phyloP scores from a whole-genome alignment of 2,113 vertebrate genomes.

The Lepisosteus oculatus region DNA sequence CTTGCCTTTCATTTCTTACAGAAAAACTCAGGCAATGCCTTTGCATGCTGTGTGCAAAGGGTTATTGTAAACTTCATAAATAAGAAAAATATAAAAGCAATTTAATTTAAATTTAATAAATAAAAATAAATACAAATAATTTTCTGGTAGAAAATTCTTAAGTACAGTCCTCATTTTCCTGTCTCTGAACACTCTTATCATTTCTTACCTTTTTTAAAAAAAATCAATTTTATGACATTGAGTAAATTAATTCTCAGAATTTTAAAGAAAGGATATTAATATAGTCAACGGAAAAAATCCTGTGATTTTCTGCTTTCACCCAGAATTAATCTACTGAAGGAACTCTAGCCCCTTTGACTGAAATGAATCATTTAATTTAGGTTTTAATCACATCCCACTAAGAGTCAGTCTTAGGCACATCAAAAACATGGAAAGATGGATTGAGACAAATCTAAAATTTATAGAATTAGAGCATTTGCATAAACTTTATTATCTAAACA shows the following conservation, averaged over 20 bases:
- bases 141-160: no score
- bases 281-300: conserved; percentile 11
- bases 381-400: conserved; percentile 75
- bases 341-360: conserved; percentile 25
- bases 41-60: no score
- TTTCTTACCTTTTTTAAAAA: neutral
- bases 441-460: conserved; percentile 96
- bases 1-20: no score
- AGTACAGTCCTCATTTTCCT: neutral
- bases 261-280: conserved; percentile 17
- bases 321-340: neutral
- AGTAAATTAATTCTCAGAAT: conserved; percentile 1
- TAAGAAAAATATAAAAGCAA: no score
- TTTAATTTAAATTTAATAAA: no score
- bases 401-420: conserved; percentile 58
- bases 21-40: no score
- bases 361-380: conserved; percentile 69
- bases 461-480: conserved; percentile 92
- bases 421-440: conserved; percentile 73
- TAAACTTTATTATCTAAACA: conserved; percentile 92
- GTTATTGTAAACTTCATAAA: no score
- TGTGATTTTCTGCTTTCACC: neutral
- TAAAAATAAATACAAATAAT: no score
- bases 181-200: neutral
- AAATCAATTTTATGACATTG: neutral